Evolutionary conservation across 2,888 invertebrate genomes (phyloP), one percentile per base, ranked within the genome.

Genomic region (Trichogramma dendrolimi): DNA sequence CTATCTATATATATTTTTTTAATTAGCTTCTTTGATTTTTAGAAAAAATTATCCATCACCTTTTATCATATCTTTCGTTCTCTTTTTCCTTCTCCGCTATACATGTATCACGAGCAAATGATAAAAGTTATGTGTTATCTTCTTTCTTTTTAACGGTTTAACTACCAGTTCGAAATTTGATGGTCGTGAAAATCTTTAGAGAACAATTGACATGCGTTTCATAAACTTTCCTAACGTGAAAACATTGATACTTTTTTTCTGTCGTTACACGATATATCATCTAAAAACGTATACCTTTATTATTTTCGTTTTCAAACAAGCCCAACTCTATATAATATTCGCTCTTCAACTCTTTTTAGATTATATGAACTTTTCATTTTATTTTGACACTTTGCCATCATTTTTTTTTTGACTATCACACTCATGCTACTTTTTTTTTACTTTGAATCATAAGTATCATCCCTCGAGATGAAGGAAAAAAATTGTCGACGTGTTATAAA

Each of bases 191-290:
- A 27, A 27, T 27, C 27, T 27, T 27, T 27, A 27, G 48, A 48
- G 62, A 73, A 73, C 74, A 76, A 76, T 76, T 76, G 76, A 76
- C 76, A 75, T 76, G 69, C 75, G 75, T 76, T 76, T 76, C 74
- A 68, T 76, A 75, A 63, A 76, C 75, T 76, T 76, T 76, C 75
- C 75, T 75, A 76, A 71, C 70, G 50, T 56, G 57, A 54, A 54
- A 52, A 58, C 57, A 61, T 62, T 51, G 5, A 59, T 46, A n/a
- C 46, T 58, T 55, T 51, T 58, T 53, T 55, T 63, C 52, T 47
- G 49, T 42, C 53, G 11, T 48, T 57, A 50, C 54, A 64, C 51
- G 46, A 59, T 2, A 39, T 57, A 44, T 60, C 27, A 59, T 59
- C 55, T 59, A 38, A 49, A 58, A 60, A 57, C 55, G 55, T 55